Percentiles rank a stretch among this genome's conserved stretches.
phyloP scores from a whole-genome alignment of 2,797 vertebrate species.

The Dallia pectoralis region DNA sequence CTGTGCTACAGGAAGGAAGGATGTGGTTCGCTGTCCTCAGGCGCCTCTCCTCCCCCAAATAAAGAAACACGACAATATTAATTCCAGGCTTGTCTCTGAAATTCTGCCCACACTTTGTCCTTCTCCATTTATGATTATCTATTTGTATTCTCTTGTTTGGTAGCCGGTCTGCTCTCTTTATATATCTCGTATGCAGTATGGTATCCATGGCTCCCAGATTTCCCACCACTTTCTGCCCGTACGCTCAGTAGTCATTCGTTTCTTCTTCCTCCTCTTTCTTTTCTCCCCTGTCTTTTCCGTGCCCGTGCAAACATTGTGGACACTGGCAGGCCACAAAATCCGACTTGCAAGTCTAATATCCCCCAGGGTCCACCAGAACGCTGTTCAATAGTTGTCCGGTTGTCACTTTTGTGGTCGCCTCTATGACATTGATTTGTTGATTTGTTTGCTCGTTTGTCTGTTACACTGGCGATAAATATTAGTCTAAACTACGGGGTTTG shows the following conservation, averaged over 20 bases:
- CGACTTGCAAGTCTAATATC: constrained; percentile 36
- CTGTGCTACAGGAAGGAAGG: constrained; percentile 81
- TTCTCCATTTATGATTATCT: neutral
- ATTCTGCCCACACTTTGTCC: neutral
- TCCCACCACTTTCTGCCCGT: neutral
- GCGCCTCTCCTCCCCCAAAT: constrained; percentile 59
- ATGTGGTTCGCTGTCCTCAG: constrained; percentile 82
- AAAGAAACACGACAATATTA: constrained; percentile 76
- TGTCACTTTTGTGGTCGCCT: constrained; percentile 39
- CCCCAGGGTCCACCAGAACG: constrained; percentile 32
- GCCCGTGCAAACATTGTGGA: constrained; percentile 68
- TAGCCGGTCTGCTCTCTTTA: neutral
- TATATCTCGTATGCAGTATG: neutral
- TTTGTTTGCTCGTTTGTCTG: constrained; percentile 53
- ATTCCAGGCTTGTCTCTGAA: constrained; percentile 75
- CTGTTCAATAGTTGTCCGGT: neutral
- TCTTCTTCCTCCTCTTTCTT: constrained; percentile 36
- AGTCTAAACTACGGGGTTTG: constrained; percentile 27
- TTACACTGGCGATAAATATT: constrained; percentile 42
- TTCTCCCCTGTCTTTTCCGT: constrained; percentile 26
- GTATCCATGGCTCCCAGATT: constrained; percentile 14
- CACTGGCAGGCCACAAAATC: constrained; percentile 56
- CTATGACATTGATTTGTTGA: constrained; percentile 53
- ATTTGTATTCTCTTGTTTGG: neutral
- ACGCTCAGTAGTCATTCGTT: constrained; percentile 39